Evolutionary conservation across 2,797 vertebrate species (phyloP).

Genomic region (Coendou prehensilis): DNA sequence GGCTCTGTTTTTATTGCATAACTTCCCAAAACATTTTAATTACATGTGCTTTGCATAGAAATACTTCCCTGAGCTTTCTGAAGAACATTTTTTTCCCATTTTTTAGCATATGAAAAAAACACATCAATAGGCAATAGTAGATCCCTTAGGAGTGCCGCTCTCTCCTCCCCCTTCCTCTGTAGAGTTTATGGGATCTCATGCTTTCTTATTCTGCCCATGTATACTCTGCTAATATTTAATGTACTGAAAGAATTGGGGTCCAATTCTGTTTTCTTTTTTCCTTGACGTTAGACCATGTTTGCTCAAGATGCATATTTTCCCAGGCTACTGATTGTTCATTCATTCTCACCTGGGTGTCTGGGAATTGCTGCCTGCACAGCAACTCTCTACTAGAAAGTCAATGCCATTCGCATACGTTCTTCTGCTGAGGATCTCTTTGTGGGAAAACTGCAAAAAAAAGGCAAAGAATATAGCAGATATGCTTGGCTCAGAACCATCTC

Average conservation of each 20-base stretch:
- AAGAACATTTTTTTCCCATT: neutral
- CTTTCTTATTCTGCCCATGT: slow-evolving; percentile 2
- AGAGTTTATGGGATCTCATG: slow-evolving; percentile 12
- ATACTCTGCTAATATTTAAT: slow-evolving; percentile 17
- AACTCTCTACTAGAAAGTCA: slow-evolving; percentile 32
- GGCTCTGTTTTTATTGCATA: neutral
- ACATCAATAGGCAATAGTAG: neutral
- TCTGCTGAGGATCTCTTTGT: neutral
- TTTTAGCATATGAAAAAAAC: slow-evolving; percentile 21
- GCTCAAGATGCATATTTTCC: slow-evolving; percentile 15
- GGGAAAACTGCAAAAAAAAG: neutral
- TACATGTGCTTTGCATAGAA: neutral
- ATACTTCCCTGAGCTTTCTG: neutral
- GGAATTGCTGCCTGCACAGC: slow-evolving; percentile 3
- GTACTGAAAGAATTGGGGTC: neutral
- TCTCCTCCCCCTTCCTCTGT: neutral
- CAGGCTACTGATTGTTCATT: neutral
- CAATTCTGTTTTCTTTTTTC: neutral
- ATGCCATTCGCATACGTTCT: neutral
- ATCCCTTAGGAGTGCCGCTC: neutral
- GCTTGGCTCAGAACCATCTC: neutral
- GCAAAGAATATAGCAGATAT: slow-evolving; percentile 34
- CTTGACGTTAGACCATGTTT: slow-evolving; percentile 18
- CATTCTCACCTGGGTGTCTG: slow-evolving; percentile 18
- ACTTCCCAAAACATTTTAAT: neutral